These are phyloP conservation scores for Sander vitreus DNA, from an alignment of 2,113 vertebrate species.

Conservation along the genomic window DNA sequence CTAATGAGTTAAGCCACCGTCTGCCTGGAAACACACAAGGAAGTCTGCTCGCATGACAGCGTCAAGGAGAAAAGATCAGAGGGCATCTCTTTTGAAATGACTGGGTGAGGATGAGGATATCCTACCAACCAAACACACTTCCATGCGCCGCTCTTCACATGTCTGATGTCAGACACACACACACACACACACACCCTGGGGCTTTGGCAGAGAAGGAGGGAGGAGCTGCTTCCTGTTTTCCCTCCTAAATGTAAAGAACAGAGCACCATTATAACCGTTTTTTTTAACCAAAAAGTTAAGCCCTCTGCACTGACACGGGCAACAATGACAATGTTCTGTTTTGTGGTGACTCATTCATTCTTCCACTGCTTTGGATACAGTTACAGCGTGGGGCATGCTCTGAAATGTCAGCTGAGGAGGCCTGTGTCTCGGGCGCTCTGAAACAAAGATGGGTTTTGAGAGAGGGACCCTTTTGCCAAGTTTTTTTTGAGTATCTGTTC, in stretches of 20 bases:
- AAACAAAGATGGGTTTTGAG: neutral
- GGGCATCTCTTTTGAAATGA: slow-evolving; percentile 26
- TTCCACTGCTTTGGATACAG: slow-evolving; percentile 52
- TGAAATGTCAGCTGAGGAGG: slow-evolving; percentile 62
- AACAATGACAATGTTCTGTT: slow-evolving; percentile 56
- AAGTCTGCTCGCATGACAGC: slow-evolving; percentile 41
- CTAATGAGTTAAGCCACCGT: slow-evolving; percentile 28
- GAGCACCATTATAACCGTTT: slow-evolving; percentile 24
- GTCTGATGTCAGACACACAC: slow-evolving; percentile 12
- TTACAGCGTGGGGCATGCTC: slow-evolving; percentile 10
- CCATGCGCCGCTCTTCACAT: slow-evolving; percentile 33
- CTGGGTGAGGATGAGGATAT: slow-evolving; percentile 57
- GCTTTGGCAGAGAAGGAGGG: slow-evolving; percentile 36
- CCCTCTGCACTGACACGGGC: slow-evolving; percentile 44
- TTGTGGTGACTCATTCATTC: slow-evolving; percentile 74
- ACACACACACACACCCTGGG: slow-evolving; percentile 46
- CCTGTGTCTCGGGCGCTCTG: slow-evolving; percentile 12
- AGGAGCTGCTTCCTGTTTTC: slow-evolving; percentile 82
- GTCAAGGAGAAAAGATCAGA: slow-evolving; percentile 38
- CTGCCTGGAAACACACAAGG: slow-evolving; percentile 48
- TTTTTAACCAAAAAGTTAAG: slow-evolving; percentile 18
- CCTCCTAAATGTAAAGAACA: slow-evolving; percentile 67
- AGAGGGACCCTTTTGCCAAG: neutral
- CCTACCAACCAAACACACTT: slow-evolving; percentile 59
- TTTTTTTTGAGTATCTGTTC: slow-evolving; percentile 6